Evolutionary conservation across 2,888 invertebrate genomes (phyloP).

Genomic region (Drosophila affinis): DNA sequence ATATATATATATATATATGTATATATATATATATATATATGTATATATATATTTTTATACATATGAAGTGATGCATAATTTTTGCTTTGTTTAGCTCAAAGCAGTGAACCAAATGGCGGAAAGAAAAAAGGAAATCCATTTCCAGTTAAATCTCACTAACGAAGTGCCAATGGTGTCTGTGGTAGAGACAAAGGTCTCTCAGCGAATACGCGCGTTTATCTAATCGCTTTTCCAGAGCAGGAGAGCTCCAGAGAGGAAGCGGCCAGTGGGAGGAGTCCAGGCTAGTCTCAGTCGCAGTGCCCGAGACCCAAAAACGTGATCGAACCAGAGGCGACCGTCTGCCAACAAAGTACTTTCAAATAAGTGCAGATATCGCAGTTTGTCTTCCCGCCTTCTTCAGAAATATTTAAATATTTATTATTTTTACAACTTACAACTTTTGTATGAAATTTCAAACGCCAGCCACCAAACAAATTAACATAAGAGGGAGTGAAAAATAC

Average conservation of each 20-base stretch:
- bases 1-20: neutral
- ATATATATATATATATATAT: too few species aligned
- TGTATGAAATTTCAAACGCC: conserved; percentile 26
- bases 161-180: neutral
- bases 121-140: neutral
- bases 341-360: conserved; percentile 24
- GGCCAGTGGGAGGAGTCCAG: neutral
- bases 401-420: conserved; percentile 2
- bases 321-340: neutral
- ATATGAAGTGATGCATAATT: neutral
- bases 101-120: neutral
- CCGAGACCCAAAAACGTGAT: conserved; percentile 25
- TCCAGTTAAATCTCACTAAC: neutral
- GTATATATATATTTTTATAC: too few species aligned
- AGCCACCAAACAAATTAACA: conserved; percentile 4
- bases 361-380: neutral
- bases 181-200: conserved; percentile 1
- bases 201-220: conserved; percentile 18
- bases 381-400: neutral
- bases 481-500: conserved; percentile 1
- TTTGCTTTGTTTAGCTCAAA: neutral
- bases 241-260: neutral
- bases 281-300: conserved; percentile 13
- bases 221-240: conserved; percentile 19
- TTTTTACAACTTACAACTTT: conserved; percentile 7